Evolutionary conservation across 1,140 invertebrate genomes (phyloP), one percentile per base, ranked within the genome.

Genomic region (Oreohelix idahoensis): DNA sequence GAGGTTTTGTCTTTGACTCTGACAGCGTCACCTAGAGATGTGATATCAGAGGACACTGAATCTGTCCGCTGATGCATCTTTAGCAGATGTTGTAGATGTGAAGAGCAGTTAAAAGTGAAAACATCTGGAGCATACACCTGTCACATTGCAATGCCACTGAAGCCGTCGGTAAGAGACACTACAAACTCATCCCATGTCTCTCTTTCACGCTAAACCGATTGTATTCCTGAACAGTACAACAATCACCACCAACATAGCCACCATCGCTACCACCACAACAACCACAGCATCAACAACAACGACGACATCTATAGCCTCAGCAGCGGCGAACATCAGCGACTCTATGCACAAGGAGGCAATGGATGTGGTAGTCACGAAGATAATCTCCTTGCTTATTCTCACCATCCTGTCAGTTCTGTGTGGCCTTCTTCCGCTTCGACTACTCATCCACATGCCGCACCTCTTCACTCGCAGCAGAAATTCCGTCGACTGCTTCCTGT

Each of bases 291-390:
- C 45, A 26, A 39, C 69, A 32, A 39, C 70, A 32, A 29, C 70
- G 8, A 11, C 29, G 17, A 29, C 42, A n/a, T n/a, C n/a, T n/a
- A n/a, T n/a, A n/a, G n/a, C 35, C 1, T 35, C 15, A 36, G 35
- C 26, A 32, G 36, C 29, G 29, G 15, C 42, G 35, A 71, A 38
- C 26, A 45, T 36, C 49, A 45, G 35, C 13, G 49, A 36, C 10
- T 36, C 51, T 35, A 51, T 36, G 63, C 53, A 51, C 23, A 53
- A 87, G 35, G 87, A 88, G 39, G 88, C 88, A 49, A 90, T 90
- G 89, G 89, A 91, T 81, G 88, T 90, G 53, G 90, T 91, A 26
- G 89, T 89, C 42, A 89, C 89, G n/a, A 91, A 91, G 82, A 90
- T 91, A 51, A 85, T 91, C 38, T 87, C 89, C 15, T 84, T 91